A percentile compares a stretch with the other conserved stretches of the same genome.
phyloP scores from a whole-genome alignment of 2,113 vertebrate genomes.

The Sceloporus undulatus region DNA sequence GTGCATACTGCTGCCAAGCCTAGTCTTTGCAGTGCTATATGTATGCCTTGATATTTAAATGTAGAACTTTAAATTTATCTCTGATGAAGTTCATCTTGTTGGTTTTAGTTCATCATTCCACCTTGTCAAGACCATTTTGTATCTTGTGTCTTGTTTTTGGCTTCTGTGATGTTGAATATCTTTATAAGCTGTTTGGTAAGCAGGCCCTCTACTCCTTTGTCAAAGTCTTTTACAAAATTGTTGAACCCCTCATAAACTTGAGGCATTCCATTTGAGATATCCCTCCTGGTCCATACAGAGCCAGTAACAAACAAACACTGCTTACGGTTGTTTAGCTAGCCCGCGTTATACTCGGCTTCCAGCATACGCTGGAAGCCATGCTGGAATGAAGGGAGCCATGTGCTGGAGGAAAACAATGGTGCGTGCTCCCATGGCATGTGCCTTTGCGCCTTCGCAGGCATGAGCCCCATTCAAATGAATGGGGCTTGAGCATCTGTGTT shows the following conservation, averaged over 20 bases:
- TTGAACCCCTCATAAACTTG: neutral
- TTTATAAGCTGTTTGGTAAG: neutral
- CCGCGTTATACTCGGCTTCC: too few species aligned
- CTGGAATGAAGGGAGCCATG: too few species aligned
- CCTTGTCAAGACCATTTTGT: neutral
- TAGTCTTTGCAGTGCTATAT: neutral
- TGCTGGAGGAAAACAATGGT: too few species aligned
- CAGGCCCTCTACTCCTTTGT: neutral
- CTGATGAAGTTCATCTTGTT: neutral
- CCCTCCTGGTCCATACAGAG: neutral
- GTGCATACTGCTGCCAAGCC: neutral
- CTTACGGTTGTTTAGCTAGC: neutral
- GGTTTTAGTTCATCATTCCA: too few species aligned
- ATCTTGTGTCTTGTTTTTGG: neutral
- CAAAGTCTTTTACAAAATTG: neutral
- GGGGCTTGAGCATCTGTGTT: too few species aligned
- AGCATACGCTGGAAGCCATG: too few species aligned
- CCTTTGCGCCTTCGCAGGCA: too few species aligned
- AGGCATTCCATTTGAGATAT: neutral
- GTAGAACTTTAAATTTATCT: neutral
- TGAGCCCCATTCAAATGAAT: too few species aligned
- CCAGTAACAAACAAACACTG: neutral
- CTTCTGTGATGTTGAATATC: too few species aligned
- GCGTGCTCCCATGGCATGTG: too few species aligned
- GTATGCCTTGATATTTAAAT: neutral